Base-by-base conservation (phyloP, 2,113 vertebrate genomes). In the Pelusios castaneus region DNA sequence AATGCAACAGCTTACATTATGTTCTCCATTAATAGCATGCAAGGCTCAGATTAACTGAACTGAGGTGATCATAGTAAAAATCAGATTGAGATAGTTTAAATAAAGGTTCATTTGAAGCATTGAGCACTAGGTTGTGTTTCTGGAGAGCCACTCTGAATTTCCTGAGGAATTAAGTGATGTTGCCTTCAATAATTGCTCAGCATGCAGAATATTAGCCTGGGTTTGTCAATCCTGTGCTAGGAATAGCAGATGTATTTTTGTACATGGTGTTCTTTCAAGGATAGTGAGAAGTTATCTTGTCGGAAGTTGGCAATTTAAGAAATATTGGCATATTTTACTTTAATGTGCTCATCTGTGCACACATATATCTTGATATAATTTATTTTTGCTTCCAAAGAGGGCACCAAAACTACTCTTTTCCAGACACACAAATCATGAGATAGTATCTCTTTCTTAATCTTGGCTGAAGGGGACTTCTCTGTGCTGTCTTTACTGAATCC, bases 251-350 rank as follows among this genome's bases (percentile, higher is more conserved):
- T 12, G 5, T 43, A 43, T 75, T 75, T 43, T 73, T 58, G 5
- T 3, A 91, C 45, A 25, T 13, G 12, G 1, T 85, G 25, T n/a
- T 92, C 49, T 60, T 90, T 80, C 12, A 91, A 49, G 10, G 87
- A 14, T 12, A 3, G 1, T 0, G 49, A 94, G 3, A 13, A 38
- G 29, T 22, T 22, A 3, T 73, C 5, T 1, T 2, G 10, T 70
- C 17, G 60, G 54, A 85, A 76, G 34, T 11, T 6, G 2, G 49
- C 13, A 14, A 58, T 89, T 81, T 22, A 49, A 70, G 88, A 14
- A 60, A 14, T 27, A 16, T 8, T 73, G 43, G 5, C 81, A 31
- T 49, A 79, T 27, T n/a, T 0, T 10, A 56, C 25, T 73, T 54
- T 80, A 55, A 55, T 80, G 45, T n/a, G 31, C 0, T 3, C 83